Percentiles rank a stretch among this genome's conserved stretches.
These are phyloP conservation scores for Diabrotica undecimpunctata DNA, from an alignment of 1,140 invertebrate species.

Conservation along the genomic window DNA sequence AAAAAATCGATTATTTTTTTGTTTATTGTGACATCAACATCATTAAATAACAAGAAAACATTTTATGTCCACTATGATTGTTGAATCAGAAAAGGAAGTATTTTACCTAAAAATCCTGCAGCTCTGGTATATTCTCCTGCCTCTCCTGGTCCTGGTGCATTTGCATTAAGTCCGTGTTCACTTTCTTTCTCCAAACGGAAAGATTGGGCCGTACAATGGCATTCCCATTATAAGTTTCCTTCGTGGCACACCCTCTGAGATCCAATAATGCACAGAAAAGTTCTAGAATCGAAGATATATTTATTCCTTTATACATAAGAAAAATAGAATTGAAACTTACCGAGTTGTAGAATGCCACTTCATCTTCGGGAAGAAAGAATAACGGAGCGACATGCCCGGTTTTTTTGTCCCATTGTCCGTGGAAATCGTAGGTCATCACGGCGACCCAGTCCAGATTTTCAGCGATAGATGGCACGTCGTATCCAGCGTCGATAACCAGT, in stretches of 20 bases:
- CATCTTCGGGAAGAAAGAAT: constrained; percentile 74
- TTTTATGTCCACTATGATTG: no score
- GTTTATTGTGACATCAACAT: no score
- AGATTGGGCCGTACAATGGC: constrained; percentile 85
- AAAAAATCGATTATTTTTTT: no score
- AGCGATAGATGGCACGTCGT: constrained; percentile 71
- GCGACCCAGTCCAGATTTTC: constrained; percentile 78
- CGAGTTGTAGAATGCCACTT: constrained; percentile 66
- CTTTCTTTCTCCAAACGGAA: constrained; percentile 62
- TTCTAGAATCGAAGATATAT: constrained; percentile 52
- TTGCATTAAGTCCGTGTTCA: constrained; percentile 67
- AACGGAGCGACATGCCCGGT: constrained; percentile 82
- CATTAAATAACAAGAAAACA: no score
- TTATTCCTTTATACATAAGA: no score
- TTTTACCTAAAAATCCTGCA: constrained; percentile 61
- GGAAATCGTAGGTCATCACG: constrained; percentile 85
- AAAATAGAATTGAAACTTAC: constrained; percentile 46
- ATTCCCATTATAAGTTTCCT: constrained; percentile 84
- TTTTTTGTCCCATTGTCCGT: constrained; percentile 79
- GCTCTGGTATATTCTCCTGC: constrained; percentile 79
- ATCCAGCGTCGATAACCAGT: constrained; percentile 80
- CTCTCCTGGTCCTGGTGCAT: constrained; percentile 69
- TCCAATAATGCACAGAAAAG: constrained; percentile 86
- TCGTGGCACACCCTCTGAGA: constrained; percentile 72
- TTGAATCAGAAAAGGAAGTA: no score